Conservation (phyloP, 2,113 vertebrate species). For the Cnemophilus loriae region DNA sequence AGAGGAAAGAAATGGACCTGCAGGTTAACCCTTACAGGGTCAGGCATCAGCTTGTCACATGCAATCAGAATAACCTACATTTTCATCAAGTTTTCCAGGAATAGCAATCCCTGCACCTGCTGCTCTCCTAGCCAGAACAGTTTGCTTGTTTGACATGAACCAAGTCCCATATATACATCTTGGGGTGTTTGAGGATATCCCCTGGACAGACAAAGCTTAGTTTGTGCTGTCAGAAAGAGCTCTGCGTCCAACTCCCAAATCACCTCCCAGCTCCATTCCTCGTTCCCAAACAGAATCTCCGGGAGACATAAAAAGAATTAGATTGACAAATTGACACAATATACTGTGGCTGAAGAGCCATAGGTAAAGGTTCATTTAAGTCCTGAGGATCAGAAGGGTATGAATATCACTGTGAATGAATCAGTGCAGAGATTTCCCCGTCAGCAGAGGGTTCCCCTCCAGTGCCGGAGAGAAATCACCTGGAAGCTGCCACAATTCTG, state of each 20-base stretch:
- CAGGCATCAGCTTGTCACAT: background rate
- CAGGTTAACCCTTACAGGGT: background rate
- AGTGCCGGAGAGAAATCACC: constrained; percentile 13
- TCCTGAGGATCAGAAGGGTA: background rate
- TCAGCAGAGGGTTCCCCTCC: background rate
- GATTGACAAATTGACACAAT: background rate
- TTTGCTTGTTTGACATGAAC: background rate
- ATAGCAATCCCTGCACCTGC: background rate
- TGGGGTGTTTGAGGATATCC: background rate
- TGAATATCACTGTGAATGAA: background rate
- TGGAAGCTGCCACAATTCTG: background rate
- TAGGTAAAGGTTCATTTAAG: background rate
- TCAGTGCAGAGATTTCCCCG: background rate
- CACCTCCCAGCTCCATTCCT: background rate
- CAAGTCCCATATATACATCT: background rate
- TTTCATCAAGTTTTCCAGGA: background rate
- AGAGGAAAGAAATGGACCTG: background rate
- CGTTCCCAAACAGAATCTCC: background rate
- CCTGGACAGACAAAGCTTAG: background rate
- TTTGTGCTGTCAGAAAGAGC: background rate
- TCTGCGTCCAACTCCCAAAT: background rate
- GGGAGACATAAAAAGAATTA: background rate
- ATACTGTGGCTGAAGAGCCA: background rate
- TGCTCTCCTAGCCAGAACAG: background rate
- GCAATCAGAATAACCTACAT: background rate